Base-by-base conservation (phyloP, 2,113 vertebrate species). In the Seriola aureovittata region DNA sequence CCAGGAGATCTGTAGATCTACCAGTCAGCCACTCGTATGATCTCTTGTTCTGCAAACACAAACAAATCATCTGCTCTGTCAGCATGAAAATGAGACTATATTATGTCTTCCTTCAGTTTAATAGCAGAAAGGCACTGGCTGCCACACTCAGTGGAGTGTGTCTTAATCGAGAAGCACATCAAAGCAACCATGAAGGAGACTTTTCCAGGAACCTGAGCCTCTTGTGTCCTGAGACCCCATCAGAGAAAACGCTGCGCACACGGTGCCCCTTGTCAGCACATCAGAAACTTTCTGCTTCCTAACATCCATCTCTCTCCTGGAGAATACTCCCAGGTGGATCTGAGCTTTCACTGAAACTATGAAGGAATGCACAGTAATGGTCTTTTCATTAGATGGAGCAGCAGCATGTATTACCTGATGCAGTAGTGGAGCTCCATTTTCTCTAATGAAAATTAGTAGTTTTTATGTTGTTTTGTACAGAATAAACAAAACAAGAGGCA, bases 201-300 rank as follows among this genome's bases (percentile, higher is more conserved):
- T 40, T 72, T 83, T 84, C 63, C 75, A 60, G 34, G 73, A 88
- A 71, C 21, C 48, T 32, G 67, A 89, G 84, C 60, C 16, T 32
- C 48, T 38, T 68, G 66, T 85, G 63, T 63, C 38, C 71, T 68
- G 62, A 78, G 89, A 84, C 60, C 71, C 80, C 89, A 88, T 85
- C 85, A 80, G 78, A 85, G 82, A 75, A 88, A 50, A 50, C 83
- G 34, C 68, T 19, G 60, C n/a, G 40, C 72, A 64, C 73, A 79
- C 40, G 58, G 57, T 79, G 75, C 81, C 83, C 57, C 88, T 74
- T 92, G 89, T 93, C 91, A 90, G 85, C 92, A 90, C 88, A 69
- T 68, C 75, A 71, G 69, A 84, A 88, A 82, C 77, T 68, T 42
- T 83, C 65, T 82, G 74, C 84, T 68, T 81, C 80, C 84, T 48